phyloP scores from a whole-genome alignment of 1,140 invertebrate species.

The Saccostrea cuccullata region DNA sequence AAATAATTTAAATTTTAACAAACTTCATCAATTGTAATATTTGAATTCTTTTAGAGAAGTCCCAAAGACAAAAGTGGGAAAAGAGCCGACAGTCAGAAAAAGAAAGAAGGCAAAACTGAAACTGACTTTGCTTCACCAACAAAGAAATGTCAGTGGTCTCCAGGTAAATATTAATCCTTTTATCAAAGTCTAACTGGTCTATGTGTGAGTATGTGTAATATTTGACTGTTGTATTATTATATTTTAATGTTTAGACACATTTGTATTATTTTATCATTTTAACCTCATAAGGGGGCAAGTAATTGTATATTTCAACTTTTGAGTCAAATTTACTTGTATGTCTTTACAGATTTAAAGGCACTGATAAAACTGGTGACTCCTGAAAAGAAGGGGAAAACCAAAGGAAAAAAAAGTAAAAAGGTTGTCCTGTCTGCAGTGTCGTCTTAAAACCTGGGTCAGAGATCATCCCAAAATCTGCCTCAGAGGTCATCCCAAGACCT shows the following conservation, averaged over 20 bases:
- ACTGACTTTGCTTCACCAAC: not conserved
- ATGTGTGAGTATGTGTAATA: too few relatives aligned
- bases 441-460: too few relatives aligned
- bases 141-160: not conserved
- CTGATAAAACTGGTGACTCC: conserved; percentile 19
- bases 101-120: not conserved
- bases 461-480: not conserved
- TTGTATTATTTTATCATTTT: too few relatives aligned
- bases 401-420: conserved; percentile 6
- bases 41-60: not conserved
- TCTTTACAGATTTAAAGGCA: conserved; percentile 35
- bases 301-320: too few relatives aligned
- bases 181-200: too few relatives aligned
- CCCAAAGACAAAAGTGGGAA: not conserved
- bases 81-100: not conserved
- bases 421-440: not conserved
- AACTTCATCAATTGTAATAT: too few relatives aligned
- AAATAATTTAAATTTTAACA: too few relatives aligned
- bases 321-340: too few relatives aligned
- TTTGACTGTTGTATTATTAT: too few relatives aligned
- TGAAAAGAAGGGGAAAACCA: conserved; percentile 35
- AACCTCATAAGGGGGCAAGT: too few relatives aligned
- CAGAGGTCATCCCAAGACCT: not conserved
- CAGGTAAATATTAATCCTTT: not conserved
- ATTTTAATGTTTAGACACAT: too few relatives aligned